Conservation (phyloP, 1,140 invertebrate genomes). For the Agrilus planipennis region DNA sequence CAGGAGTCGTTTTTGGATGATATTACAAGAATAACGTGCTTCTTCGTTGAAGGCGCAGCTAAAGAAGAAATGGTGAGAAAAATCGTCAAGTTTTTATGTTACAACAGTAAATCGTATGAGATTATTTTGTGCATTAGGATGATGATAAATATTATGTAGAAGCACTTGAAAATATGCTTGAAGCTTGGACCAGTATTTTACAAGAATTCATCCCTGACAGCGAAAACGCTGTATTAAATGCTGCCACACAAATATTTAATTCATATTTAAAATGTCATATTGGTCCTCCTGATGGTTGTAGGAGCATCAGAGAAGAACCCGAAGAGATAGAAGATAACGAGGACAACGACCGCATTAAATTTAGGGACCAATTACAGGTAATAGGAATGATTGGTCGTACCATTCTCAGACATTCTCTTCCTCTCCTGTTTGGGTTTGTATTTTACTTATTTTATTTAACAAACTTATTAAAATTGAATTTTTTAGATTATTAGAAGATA, state of each 20-base stretch:
- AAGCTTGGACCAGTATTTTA: slow-evolving; percentile 61
- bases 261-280: slow-evolving; percentile 73
- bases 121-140: slow-evolving; percentile 29
- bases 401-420: slow-evolving; percentile 42
- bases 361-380: slow-evolving; percentile 54
- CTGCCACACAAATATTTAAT: slow-evolving; percentile 54
- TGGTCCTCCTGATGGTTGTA: slow-evolving; percentile 65
- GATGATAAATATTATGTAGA: slow-evolving; percentile 64
- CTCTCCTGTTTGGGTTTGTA: slow-evolving; percentile 37
- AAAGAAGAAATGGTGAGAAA: slow-evolving; percentile 57
- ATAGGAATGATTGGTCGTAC: slow-evolving; percentile 44
- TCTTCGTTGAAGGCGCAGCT: slow-evolving; percentile 58
- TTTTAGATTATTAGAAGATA: slow-evolving; percentile 48
- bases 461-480: slow-evolving; percentile 1
- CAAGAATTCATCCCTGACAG: slow-evolving; percentile 45
- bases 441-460: background rate
- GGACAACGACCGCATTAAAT: slow-evolving; percentile 56
- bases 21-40: slow-evolving; percentile 58
- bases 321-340: slow-evolving; percentile 57
- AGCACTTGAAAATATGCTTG: slow-evolving; percentile 69
- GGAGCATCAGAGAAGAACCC: slow-evolving; percentile 36
- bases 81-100: no score
- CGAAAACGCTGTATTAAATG: slow-evolving; percentile 35
- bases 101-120: no score
- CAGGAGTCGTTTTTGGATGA: slow-evolving; percentile 42